phyloP scores from a whole-genome alignment of 2,888 invertebrate species.

The Cartodere bifasciata region DNA sequence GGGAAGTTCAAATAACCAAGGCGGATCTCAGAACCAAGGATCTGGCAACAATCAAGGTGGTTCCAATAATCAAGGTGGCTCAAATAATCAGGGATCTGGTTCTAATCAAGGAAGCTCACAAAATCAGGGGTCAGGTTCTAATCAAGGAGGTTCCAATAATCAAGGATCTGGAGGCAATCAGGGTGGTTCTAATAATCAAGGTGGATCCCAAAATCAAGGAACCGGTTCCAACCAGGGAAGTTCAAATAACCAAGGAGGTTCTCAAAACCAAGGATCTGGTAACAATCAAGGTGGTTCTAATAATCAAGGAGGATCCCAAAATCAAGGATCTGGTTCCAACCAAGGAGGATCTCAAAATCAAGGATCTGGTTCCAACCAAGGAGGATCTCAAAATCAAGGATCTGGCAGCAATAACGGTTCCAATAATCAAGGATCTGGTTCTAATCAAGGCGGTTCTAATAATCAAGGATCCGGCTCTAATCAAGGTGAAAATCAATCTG shows the following conservation, averaged over 20 bases:
- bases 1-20: conserved; percentile 13
- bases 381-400: conserved; percentile 1
- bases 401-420: conserved; percentile 10
- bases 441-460: conserved; percentile 11
- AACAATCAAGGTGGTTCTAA: conserved; percentile 3
- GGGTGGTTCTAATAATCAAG: conserved; percentile 5
- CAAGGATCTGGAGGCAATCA: conserved; percentile 9
- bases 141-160: conserved; percentile 7
- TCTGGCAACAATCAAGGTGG: conserved; percentile 7
- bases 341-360: conserved; percentile 9
- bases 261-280: conserved; percentile 5
- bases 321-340: conserved; percentile 11
- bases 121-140: conserved; percentile 10
- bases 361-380: conserved; percentile 9
- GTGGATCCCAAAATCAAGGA: conserved; percentile 1
- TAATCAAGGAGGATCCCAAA: conserved; percentile 7
- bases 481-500: conserved; percentile 6
- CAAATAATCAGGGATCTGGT: neutral
- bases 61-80: neutral
- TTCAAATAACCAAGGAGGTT: conserved; percentile 8
- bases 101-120: conserved; percentile 1
- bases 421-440: conserved; percentile 11
- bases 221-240: conserved; percentile 6
- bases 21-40: conserved; percentile 7
- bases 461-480: conserved; percentile 7